Base-by-base conservation (phyloP, 2,113 vertebrate genomes). In the Dolichotis patagonum region DNA sequence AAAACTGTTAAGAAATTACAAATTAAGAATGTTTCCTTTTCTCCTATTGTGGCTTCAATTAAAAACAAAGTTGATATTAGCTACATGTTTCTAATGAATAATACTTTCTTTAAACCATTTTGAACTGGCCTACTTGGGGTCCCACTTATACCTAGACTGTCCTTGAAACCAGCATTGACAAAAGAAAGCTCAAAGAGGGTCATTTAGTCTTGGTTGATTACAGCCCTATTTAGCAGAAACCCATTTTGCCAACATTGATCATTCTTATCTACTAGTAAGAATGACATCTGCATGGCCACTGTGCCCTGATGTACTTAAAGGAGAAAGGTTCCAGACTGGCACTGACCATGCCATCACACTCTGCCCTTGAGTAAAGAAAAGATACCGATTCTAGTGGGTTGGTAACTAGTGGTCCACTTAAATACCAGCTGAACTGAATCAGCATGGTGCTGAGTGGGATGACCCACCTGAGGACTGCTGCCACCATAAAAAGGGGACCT, bases 361-460 rank as follows among this genome's bases (percentile, higher is more conserved):
- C 96, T 88, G 56, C 65, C 60, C 84, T 90, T 71, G 62, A 84
- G 35, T 62, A 87, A 96, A 85, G 49, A 87, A 80, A 92, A 87
- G 65, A 85, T 69, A 71, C 69, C 54, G 54, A 56, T 56, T 19
- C 17, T 56, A 56, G 54, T 56, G 54, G 16, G 19, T 17, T 56
- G 54, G 54, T 19, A 56, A 56, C 17, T 19, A 19, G 16, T 19
- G 17, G 54, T 56, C 54, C 19, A 56, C 17, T 56, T 19, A 56
- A 56, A 56, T 17, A 56, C 16, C 54, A 20, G 54, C 54, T 56
- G 54, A 56, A 56, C 54, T 56, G 54, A 19, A 20, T 56, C 54
- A 56, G 54, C 54, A 56, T 20, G 54, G 54, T 56, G 54, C 54
- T 56, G 54, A 56, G 17, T 16, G 16, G 54, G 54, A 56, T 56